Evolutionary conservation across 2,888 invertebrate genomes (phyloP).

Genomic region (Drosophila infuscata): DNA sequence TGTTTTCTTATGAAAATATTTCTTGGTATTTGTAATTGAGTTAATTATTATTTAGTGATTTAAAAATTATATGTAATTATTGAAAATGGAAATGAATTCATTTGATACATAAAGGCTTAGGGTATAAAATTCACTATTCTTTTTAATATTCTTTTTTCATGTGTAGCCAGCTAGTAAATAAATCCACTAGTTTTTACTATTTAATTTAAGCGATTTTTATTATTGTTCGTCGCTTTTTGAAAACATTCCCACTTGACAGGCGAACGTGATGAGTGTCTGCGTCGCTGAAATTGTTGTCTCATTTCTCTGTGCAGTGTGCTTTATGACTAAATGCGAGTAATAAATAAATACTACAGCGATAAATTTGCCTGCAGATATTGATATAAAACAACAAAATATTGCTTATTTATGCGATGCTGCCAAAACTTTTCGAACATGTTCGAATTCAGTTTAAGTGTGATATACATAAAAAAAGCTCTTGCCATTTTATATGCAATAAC

Average conservation of each 20-base stretch:
- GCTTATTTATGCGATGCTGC: conserved; percentile 67
- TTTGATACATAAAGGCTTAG: background rate
- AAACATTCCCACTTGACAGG: conserved; percentile 48
- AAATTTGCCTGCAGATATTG: conserved; percentile 60
- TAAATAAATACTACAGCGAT: conserved; percentile 67
- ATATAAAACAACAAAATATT: conserved; percentile 34
- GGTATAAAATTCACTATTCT: conserved; percentile 2
- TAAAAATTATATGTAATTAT: background rate
- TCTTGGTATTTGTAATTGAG: background rate
- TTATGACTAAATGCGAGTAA: conserved; percentile 74
- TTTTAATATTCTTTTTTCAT: conserved; percentile 1
- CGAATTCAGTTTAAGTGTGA: conserved; percentile 55
- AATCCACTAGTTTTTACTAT: conserved; percentile 39
- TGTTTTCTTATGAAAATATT: background rate
- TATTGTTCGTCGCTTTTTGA: conserved; percentile 29
- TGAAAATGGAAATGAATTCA: background rate
- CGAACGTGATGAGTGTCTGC: conserved; percentile 66
- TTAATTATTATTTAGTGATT: background rate
- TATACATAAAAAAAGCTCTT: conserved; percentile 71
- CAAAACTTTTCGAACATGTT: conserved; percentile 67
- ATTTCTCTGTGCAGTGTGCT: conserved; percentile 51
- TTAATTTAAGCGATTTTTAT: conserved; percentile 44
- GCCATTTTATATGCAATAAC: conserved; percentile 62
- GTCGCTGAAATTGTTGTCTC: conserved; percentile 46
- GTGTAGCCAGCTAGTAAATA: conserved; percentile 29